Evolutionary conservation across 2,113 vertebrate species (phyloP).

Genomic region (Campylomormyrus tamandua): DNA sequence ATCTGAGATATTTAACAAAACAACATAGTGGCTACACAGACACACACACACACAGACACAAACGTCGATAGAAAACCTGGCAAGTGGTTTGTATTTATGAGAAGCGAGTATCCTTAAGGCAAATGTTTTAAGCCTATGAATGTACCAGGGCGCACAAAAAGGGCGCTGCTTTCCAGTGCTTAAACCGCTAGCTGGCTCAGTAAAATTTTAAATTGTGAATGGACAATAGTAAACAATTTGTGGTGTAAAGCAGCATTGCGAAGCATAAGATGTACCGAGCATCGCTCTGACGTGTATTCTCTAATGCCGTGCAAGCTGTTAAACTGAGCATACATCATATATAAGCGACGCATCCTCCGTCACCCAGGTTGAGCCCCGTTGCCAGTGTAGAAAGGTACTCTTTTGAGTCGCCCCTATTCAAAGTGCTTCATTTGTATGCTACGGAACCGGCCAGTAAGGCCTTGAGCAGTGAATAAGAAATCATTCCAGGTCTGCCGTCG

Average conservation of each 20-base stretch:
- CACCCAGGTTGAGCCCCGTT: slow-evolving; percentile 33
- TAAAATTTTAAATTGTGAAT: neutral
- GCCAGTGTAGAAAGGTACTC: slow-evolving; percentile 49
- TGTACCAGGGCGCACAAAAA: neutral
- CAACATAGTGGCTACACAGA: neutral
- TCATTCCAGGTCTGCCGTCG: slow-evolving; percentile 48
- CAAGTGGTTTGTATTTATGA: neutral
- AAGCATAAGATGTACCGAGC: neutral
- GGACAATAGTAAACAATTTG: slow-evolving; percentile 3
- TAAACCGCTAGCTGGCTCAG: neutral
- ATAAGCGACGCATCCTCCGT: slow-evolving; percentile 40
- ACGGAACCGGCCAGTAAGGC: slow-evolving; percentile 42
- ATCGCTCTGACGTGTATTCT: neutral
- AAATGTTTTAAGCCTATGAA: neutral
- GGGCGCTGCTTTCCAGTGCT: neutral
- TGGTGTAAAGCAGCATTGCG: neutral
- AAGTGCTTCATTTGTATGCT: slow-evolving; percentile 61
- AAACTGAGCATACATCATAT: neutral
- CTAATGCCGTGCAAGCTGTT: neutral
- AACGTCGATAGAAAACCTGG: neutral
- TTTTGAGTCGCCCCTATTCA: slow-evolving; percentile 59
- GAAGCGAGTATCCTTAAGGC: neutral
- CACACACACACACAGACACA: neutral
- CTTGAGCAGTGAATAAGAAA: slow-evolving; percentile 52
- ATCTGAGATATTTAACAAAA: neutral